Percentiles rank a stretch among this genome's conserved stretches.
Conservation (phyloP, 1,140 invertebrate genomes). For the Paracyclopina nana region DNA sequence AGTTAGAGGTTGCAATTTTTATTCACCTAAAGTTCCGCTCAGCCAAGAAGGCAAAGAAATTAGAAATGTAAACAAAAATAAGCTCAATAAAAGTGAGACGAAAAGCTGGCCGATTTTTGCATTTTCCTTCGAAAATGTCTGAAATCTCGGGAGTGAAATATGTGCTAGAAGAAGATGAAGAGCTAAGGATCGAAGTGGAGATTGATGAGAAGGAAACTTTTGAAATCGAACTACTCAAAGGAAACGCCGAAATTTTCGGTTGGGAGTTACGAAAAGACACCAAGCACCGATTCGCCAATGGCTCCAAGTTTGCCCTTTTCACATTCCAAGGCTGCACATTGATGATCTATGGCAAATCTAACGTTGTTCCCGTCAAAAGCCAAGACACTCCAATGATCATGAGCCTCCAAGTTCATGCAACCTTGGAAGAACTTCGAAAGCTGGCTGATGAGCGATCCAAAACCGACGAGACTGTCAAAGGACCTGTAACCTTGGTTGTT, state of each 20-base stretch:
- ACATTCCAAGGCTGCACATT: slow-evolving; percentile 85
- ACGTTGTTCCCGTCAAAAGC: slow-evolving; percentile 66
- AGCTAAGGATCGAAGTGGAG: slow-evolving; percentile 83
- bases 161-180: slow-evolving; percentile 64
- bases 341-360: slow-evolving; percentile 52
- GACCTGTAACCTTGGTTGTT: slow-evolving; percentile 70
- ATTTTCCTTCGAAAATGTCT: not conserved
- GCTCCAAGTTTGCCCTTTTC: slow-evolving; percentile 85
- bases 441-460: slow-evolving; percentile 36
- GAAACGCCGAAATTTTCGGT: slow-evolving; percentile 87
- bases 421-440: slow-evolving; percentile 65
- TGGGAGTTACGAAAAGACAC: slow-evolving; percentile 86
- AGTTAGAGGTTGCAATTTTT: too few relatives aligned
- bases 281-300: slow-evolving; percentile 66
- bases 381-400: slow-evolving; percentile 91
- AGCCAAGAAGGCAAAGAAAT: too few relatives aligned
- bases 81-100: too few relatives aligned
- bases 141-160: slow-evolving; percentile 42
- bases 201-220: slow-evolving; percentile 68
- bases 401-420: slow-evolving; percentile 86
- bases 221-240: slow-evolving; percentile 47
- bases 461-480: slow-evolving; percentile 28
- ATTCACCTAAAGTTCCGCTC: too few relatives aligned
- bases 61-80: too few relatives aligned
- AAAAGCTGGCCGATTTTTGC: too few relatives aligned